Base-by-base conservation (phyloP, 2,113 vertebrate genomes). In the Siniperca chuatsi region DNA sequence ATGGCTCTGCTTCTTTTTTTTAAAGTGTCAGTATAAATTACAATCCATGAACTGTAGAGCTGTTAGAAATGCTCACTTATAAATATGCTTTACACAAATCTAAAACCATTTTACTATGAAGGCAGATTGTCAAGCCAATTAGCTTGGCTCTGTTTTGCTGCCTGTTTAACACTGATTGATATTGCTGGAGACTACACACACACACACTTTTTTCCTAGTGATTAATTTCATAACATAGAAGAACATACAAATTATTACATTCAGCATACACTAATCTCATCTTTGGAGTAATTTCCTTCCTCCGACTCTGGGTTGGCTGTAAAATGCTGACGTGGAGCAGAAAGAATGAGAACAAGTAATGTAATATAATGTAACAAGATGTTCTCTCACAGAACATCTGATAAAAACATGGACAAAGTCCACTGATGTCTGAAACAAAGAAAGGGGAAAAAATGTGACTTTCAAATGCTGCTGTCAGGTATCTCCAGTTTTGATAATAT, bases 401-500 rank as follows among this genome's bases (percentile, higher is more conserved):
- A 85, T 86, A 68, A 73, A 23, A 74, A 86, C 75, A 61, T 15
- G 64, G n/a, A 77, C 42, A 23, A 50, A 55, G 23, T 33, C 35
- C 52, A 52, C 68, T 60, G 57, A 86, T 40, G 69, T 35, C 21
- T 77, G 81, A 68, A 73, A 81, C 62, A 75, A 66, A 65, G 58
- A 66, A 6, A 40, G 10, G 46, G 46, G 15, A 1, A n/a, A 20
- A 37, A 64, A 23, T 9, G 20, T 16, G 33, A 61, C 68, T 68
- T 77, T 61, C 21, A 50, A 37, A 79, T 46, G 85, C 86, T 78
- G 87, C 88, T 83, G 90, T 78, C 89, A 87, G 81, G 80, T 76
- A 44, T 6, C n/a, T 75, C 15, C 13, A 29, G 8, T 21, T 11
- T 7, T 16, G 37, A 33, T 3, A 29, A 35, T 50, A 6, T 52